These are phyloP conservation scores for Myotis vivesi DNA, from an alignment of 2,797 vertebrate species.

Conservation along the genomic window DNA sequence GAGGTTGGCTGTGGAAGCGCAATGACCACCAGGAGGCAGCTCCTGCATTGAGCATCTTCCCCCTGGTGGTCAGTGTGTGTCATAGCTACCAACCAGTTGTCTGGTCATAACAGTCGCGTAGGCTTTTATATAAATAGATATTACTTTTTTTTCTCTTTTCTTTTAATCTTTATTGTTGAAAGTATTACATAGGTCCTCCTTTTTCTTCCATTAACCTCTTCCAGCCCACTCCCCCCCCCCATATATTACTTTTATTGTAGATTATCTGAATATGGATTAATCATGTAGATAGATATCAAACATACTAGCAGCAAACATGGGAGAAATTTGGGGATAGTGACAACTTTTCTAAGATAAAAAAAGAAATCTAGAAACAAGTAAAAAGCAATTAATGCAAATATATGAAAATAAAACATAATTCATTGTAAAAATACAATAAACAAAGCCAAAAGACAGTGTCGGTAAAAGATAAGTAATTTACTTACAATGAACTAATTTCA, in stretches of 20 bases:
- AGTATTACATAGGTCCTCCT: too few relatives aligned
- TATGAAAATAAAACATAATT: conserved; percentile 28
- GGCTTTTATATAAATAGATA: too few relatives aligned
- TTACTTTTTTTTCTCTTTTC: too few relatives aligned
- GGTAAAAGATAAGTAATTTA: neutral
- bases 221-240: too few relatives aligned
- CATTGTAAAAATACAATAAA: conserved; percentile 17
- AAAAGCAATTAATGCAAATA: neutral
- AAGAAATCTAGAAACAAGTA: neutral
- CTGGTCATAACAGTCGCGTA: too few relatives aligned
- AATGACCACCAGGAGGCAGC: too few relatives aligned
- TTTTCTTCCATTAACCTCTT: too few relatives aligned
- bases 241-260: neutral
- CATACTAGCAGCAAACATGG: neutral
- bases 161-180: too few relatives aligned
- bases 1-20: too few relatives aligned
- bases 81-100: too few relatives aligned
- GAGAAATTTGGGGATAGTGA: neutral
- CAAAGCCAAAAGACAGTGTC: neutral
- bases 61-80: too few relatives aligned
- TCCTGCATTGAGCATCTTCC: too few relatives aligned
- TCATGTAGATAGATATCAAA: neutral
- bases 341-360: conserved; percentile 42
- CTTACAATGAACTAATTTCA: neutral
- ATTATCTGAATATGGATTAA: neutral